phyloP scores from a whole-genome alignment of 2,113 vertebrate species.

The Anthoscopus minutus region DNA sequence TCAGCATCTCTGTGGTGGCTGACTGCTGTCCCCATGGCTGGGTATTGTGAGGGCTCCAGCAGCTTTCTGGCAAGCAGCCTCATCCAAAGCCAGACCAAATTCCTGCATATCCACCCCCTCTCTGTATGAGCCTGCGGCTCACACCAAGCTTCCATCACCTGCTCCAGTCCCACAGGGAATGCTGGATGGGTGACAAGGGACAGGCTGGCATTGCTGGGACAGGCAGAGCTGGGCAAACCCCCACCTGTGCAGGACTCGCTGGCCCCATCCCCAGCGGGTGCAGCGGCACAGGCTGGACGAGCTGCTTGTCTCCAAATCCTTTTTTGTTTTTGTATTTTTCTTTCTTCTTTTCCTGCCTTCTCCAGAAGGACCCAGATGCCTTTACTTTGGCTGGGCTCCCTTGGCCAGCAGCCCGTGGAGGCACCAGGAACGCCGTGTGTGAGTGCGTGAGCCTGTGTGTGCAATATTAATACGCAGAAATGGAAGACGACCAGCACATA shows the following conservation, averaged over 20 bases:
- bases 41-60: neutral
- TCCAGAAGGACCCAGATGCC: constrained; percentile 60
- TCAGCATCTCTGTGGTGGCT: neutral
- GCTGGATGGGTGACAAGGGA: neutral
- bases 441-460: constrained; percentile 16
- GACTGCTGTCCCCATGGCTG: neutral
- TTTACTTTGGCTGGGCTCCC: constrained; percentile 56
- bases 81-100: neutral
- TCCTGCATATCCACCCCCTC: neutral
- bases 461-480: constrained; percentile 43
- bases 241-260: fast-evolving
- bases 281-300: neutral
- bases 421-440: constrained; percentile 25
- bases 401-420: constrained; percentile 36
- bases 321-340: constrained; percentile 16
- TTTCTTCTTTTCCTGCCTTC: neutral
- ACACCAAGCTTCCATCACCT: neutral
- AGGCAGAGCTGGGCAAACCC: neutral
- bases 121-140: neutral
- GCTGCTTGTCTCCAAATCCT: neutral
- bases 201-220: fast-evolving
- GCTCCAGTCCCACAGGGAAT: fast-evolving
- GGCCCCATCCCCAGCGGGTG: fast-evolving
- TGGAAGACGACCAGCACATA: constrained; percentile 61
- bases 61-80: neutral